These are phyloP conservation scores for Epinotia nisella DNA, from an alignment of 2,888 invertebrate genomes.

Conservation along the genomic window DNA sequence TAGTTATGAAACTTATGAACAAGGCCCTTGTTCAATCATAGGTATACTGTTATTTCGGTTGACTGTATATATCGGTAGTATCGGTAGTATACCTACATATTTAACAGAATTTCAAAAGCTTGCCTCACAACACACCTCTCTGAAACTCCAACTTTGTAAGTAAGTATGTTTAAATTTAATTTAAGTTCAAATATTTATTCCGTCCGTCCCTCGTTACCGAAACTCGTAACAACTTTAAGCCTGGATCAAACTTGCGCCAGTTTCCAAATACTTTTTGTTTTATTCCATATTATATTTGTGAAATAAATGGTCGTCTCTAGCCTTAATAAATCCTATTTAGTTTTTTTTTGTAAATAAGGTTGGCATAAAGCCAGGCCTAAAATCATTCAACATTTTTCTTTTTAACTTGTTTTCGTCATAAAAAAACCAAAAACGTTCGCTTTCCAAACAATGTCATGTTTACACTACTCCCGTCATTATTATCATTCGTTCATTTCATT, in stretches of 20 bases:
- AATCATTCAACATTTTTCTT: not conserved
- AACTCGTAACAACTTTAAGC: not conserved
- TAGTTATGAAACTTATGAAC: too few species aligned
- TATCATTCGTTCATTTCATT: conserved; percentile 57
- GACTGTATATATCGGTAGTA: too few species aligned
- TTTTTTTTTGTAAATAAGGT: too few species aligned
- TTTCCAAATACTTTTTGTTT: too few species aligned
- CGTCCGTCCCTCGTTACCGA: not conserved
- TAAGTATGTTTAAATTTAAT: not conserved
- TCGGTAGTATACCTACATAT: not conserved
- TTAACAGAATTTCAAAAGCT: not conserved
- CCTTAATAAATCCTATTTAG: too few species aligned
- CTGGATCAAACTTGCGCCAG: not conserved
- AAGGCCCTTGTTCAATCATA: too few species aligned
- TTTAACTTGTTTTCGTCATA: not conserved
- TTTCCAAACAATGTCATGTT: conserved; percentile 72
- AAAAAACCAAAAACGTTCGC: conserved; percentile 44
- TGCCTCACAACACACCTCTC: not conserved
- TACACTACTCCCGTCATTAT: conserved; percentile 71
- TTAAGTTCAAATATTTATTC: not conserved
- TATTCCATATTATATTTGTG: too few species aligned
- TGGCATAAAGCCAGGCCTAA: not conserved
- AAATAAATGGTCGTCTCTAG: too few species aligned
- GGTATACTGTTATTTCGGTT: too few species aligned
- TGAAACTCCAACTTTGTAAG: not conserved